Percentiles rank a stretch among this genome's conserved stretches.
These are phyloP conservation scores for Neolamprologus devosi DNA, from an alignment of 2,113 vertebrate genomes.

Conservation along the genomic window DNA sequence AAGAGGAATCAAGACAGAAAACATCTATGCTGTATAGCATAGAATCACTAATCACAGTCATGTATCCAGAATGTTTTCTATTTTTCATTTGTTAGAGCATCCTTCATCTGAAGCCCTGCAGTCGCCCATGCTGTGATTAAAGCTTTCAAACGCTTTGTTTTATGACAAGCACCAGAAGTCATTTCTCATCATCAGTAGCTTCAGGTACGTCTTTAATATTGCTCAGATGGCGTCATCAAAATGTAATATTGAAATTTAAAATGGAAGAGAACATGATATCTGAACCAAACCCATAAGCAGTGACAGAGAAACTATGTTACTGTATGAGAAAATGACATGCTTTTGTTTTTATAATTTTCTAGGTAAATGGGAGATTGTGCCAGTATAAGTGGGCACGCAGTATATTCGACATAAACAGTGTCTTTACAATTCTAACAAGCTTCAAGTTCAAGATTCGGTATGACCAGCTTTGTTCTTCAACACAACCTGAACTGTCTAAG, in stretches of 20 bases:
- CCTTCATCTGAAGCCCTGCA: background rate
- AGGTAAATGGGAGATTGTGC: background rate
- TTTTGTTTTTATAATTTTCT: background rate
- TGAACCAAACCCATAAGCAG: background rate
- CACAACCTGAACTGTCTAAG: background rate
- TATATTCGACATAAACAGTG: background rate
- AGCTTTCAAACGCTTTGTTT: background rate
- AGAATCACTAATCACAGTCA: background rate
- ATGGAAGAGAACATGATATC: background rate
- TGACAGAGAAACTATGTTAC: background rate
- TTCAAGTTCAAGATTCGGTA: background rate
- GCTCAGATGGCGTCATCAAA: accelerated
- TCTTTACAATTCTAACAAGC: background rate
- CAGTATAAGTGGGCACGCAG: background rate
- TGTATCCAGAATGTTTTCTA: background rate
- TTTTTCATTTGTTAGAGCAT: background rate
- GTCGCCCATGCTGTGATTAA: background rate
- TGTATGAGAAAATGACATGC: background rate
- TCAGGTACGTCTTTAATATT: background rate
- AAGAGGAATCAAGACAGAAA: background rate
- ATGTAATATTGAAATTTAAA: background rate
- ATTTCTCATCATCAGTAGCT: background rate
- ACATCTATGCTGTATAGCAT: background rate
- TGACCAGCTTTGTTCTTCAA: background rate
- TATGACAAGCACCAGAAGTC: background rate